Percentiles rank a stretch among this genome's conserved stretches.
Evolutionary conservation across 2,888 invertebrate genomes (phyloP).

Genomic region (Carabus problematicus): DNA sequence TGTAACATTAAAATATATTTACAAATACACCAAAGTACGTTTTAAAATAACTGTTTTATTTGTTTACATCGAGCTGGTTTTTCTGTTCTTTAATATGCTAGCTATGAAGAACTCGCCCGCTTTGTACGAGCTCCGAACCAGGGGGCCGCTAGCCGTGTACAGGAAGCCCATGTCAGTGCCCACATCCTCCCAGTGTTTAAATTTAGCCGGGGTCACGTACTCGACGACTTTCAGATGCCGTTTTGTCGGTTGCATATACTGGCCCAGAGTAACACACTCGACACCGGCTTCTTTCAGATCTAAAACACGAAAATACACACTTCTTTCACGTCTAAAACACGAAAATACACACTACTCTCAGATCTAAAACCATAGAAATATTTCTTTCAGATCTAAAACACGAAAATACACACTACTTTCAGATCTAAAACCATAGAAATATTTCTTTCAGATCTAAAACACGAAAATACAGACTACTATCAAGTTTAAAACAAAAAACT

Average conservation of each 20-base stretch:
- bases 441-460: constrained; percentile 74
- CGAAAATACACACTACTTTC: too few relatives aligned
- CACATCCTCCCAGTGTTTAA: constrained; percentile 81
- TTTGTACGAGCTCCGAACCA: constrained; percentile 95
- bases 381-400: too few relatives aligned
- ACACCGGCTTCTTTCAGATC: constrained; percentile 85
- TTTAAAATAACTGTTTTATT: constrained; percentile 21
- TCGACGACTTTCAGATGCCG: constrained; percentile 92
- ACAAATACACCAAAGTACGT: constrained; percentile 41
- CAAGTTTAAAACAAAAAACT: too few relatives aligned
- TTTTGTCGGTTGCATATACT: constrained; percentile 99
- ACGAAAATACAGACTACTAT: constrained; percentile 38
- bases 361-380: too few relatives aligned
- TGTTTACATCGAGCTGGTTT: constrained; percentile 54
- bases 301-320: constrained; percentile 51
- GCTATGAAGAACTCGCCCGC: constrained; percentile 96
- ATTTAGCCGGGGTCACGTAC: constrained; percentile 96
- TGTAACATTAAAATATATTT: constrained; percentile 36
- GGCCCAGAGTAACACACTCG: constrained; percentile 96
- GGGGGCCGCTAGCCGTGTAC: constrained; percentile 96
- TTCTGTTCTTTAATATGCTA: constrained; percentile 75
- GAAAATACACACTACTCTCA: too few relatives aligned
- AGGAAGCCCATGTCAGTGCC: constrained; percentile 89
- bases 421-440: too few relatives aligned
- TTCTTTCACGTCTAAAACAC: too few relatives aligned